Conservation (phyloP, 1,140 invertebrate species). For the Zophobas morio region DNA sequence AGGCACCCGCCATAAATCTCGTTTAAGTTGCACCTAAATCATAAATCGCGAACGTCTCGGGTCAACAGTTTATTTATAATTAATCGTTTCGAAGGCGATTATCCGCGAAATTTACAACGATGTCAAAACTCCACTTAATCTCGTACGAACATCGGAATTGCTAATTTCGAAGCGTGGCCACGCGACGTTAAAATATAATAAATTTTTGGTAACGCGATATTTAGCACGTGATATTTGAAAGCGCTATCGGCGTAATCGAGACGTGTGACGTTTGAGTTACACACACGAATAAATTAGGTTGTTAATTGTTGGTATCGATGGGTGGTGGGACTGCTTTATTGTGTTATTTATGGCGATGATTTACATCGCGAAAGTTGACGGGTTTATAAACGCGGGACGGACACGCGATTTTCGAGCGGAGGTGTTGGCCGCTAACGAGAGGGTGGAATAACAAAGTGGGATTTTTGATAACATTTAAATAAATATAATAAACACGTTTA, state of each 20-base stretch:
- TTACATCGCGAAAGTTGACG: not conserved
- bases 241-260: not conserved
- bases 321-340: constrained; percentile 1
- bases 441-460: no score
- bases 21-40: constrained; percentile 49
- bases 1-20: constrained; percentile 46
- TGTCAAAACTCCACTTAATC: constrained; percentile 25
- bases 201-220: constrained; percentile 27
- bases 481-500: no score
- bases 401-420: not conserved
- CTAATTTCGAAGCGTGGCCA: constrained; percentile 1
- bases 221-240: constrained; percentile 30
- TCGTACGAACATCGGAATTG: constrained; percentile 8
- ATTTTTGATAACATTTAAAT: no score
- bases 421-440: no score
- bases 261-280: not conserved
- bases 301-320: constrained; percentile 19
- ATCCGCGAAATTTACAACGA: constrained; percentile 35
- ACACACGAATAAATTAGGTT: constrained; percentile 24
- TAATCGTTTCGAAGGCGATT: constrained; percentile 21
- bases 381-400: not conserved
- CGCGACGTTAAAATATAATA: constrained; percentile 33
- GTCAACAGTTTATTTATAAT: constrained; percentile 40
- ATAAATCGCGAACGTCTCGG: constrained; percentile 42
- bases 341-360: constrained; percentile 2